These are phyloP conservation scores for Hoplostethus atlanticus DNA, from an alignment of 2,797 vertebrate genomes.

Conservation along the genomic window DNA sequence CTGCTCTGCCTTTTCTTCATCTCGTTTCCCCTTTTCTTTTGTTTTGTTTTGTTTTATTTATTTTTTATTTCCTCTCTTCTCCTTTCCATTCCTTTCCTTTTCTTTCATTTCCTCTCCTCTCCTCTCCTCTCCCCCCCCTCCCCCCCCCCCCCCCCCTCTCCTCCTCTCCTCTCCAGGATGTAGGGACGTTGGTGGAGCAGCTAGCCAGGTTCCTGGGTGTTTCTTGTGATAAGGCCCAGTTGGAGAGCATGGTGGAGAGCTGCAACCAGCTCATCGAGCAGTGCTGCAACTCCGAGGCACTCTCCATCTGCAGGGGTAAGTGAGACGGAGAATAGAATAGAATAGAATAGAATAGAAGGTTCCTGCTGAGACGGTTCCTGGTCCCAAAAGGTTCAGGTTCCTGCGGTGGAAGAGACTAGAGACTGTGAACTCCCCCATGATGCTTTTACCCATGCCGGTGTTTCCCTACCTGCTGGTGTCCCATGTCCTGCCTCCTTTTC, in stretches of 20 bases:
- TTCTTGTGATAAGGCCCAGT: constrained; percentile 93
- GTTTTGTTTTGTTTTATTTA: background rate
- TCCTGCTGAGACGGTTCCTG: no score
- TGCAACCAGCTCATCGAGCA: constrained; percentile 98
- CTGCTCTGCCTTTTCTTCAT: no score
- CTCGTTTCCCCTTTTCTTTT: background rate
- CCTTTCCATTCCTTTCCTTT: background rate
- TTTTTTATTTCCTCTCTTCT: no score
- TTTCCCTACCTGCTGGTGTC: no score
- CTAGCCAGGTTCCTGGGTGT: constrained; percentile 94
- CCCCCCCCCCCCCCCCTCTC: background rate
- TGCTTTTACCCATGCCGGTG: no score
- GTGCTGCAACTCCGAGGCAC: constrained; percentile 94
- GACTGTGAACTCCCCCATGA: no score
- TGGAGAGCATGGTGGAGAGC: constrained; percentile 93
- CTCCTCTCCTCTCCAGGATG: constrained; percentile 83
- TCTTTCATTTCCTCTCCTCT: no score
- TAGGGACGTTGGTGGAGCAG: constrained; percentile 92
- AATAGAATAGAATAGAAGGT: background rate
- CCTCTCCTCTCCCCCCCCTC: background rate
- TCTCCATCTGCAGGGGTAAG: constrained; percentile 92
- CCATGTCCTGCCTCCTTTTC: no score
- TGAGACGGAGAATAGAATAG: background rate
- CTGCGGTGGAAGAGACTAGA: no score
- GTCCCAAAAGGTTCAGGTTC: no score